These are phyloP conservation scores for Sipha maydis DNA, from an alignment of 2,888 invertebrate species.

Conservation along the genomic window DNA sequence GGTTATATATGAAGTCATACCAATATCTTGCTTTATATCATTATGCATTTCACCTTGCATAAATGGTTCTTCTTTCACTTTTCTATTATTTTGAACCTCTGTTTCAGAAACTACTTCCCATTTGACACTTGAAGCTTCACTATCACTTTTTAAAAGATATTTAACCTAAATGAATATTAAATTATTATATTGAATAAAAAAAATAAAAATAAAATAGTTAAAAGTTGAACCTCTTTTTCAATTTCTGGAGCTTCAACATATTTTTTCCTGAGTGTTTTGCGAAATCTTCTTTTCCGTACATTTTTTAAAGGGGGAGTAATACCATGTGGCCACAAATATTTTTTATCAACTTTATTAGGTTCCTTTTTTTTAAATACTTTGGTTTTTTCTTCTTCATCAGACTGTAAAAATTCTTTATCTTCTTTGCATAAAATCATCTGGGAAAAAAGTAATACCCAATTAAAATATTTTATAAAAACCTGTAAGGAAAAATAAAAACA, in stretches of 20 bases:
- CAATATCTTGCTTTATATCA: constrained; percentile 64
- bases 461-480: neutral
- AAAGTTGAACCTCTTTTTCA: constrained; percentile 81
- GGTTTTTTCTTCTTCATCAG: constrained; percentile 81
- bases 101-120: constrained; percentile 92
- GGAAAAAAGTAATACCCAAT: neutral
- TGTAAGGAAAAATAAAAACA: too few relatives aligned
- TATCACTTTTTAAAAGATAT: constrained; percentile 73
- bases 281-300: constrained; percentile 88
- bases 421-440: constrained; percentile 85
- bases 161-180: constrained; percentile 45
- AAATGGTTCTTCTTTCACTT: constrained; percentile 66
- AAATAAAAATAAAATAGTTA: neutral
- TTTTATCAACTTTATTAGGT: constrained; percentile 86
- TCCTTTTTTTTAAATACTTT: constrained; percentile 84
- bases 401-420: constrained; percentile 81
- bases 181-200: neutral
- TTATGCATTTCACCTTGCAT: constrained; percentile 64
- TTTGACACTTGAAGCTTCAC: constrained; percentile 88
- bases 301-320: constrained; percentile 96
- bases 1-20: constrained; percentile 63
- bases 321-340: constrained; percentile 94
- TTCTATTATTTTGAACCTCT: constrained; percentile 69
- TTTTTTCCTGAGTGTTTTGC: constrained; percentile 96
- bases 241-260: constrained; percentile 97